A percentile compares a stretch with the other conserved stretches of the same genome.
These are phyloP conservation scores for Geotrypetes seraphini DNA, from an alignment of 2,797 vertebrate genomes.

Conservation along the genomic window DNA sequence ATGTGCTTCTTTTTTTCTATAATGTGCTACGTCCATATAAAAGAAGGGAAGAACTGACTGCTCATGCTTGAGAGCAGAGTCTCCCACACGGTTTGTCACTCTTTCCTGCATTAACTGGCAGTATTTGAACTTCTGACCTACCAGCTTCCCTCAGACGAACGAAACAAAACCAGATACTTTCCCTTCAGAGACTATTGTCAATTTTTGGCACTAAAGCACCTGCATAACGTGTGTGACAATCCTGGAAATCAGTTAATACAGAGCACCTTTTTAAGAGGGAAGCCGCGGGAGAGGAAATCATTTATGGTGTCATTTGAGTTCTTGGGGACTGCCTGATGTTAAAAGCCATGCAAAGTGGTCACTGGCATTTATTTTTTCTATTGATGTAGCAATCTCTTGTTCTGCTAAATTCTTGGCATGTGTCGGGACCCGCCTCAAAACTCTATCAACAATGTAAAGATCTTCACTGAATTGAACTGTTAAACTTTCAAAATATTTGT, in stretches of 20 bases:
- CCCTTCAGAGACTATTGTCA: constrained; percentile 15
- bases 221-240: no score
- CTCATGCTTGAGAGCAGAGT: constrained; percentile 18
- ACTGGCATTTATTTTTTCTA: not conserved
- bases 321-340: not conserved
- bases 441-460: constrained; percentile 44
- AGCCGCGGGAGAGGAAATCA: no score
- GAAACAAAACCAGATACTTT: constrained; percentile 44
- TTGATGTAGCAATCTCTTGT: not conserved
- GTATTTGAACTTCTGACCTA: constrained; percentile 76
- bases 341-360: not conserved
- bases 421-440: constrained; percentile 16
- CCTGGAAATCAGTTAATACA: no score
- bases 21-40: no score
- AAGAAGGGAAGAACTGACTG: no score
- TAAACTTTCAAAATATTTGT: constrained; percentile 43
- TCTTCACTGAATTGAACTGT: constrained; percentile 33
- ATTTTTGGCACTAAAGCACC: constrained; percentile 22
- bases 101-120: constrained; percentile 39
- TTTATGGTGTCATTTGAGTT: no score
- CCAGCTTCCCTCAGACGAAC: constrained; percentile 54
- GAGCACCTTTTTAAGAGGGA: not conserved
- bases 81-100: constrained; percentile 27
- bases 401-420: constrained; percentile 15
- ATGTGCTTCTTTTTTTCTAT: no score